Percentiles rank a stretch among this genome's conserved stretches.
Evolutionary conservation across 2,797 vertebrate genomes (phyloP).

Genomic region (Gallirallus australis): DNA sequence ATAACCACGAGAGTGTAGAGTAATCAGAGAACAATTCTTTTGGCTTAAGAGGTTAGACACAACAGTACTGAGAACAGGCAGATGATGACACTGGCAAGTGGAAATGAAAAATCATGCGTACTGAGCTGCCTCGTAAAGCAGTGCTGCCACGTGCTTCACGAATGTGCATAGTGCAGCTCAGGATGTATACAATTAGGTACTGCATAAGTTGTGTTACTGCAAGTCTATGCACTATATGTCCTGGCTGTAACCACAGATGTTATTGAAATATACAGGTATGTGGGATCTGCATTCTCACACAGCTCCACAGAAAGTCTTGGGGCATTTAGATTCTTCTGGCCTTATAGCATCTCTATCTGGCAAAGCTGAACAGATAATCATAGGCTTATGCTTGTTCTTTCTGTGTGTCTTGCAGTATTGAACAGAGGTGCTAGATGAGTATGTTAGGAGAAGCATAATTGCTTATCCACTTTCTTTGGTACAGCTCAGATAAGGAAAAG

Average conservation of each 20-base stretch:
- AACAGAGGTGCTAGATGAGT: neutral
- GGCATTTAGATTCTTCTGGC: neutral
- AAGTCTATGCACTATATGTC: neutral
- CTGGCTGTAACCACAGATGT: neutral
- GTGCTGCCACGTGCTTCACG: neutral
- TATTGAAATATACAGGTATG: neutral
- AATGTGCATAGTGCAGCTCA: neutral
- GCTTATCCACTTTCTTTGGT: neutral
- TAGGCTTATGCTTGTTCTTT: neutral
- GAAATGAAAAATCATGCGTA: neutral
- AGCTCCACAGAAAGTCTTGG: neutral
- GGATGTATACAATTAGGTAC: neutral
- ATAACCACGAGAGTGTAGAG: neutral
- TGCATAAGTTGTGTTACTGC: neutral
- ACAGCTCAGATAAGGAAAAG: neutral
- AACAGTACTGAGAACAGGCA: neutral
- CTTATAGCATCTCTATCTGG: fast-evolving
- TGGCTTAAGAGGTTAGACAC: neutral
- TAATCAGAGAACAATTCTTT: neutral
- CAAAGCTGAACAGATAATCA: neutral
- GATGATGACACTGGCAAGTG: neutral
- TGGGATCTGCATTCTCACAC: neutral
- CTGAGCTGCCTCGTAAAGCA: neutral
- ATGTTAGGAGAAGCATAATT: neutral
- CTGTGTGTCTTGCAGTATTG: neutral